A percentile compares a stretch with the other conserved stretches of the same genome.
Conservation (phyloP, 2,888 invertebrate genomes). For the Norana najaformis region DNA sequence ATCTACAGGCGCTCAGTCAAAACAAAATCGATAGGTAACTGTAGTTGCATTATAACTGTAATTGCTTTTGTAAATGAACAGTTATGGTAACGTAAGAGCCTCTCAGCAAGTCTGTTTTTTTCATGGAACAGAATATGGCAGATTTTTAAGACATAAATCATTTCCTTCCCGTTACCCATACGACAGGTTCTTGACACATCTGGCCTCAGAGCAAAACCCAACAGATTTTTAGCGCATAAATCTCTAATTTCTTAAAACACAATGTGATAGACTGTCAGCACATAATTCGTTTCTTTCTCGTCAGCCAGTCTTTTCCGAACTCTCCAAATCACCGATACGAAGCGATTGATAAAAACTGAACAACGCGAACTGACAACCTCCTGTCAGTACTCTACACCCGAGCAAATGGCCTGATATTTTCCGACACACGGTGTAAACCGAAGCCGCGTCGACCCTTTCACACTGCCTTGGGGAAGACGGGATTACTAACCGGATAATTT, state of each 20-base stretch:
- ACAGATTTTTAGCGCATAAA: not conserved
- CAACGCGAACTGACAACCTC: not conserved
- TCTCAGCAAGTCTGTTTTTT: too few species aligned
- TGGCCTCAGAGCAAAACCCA: not conserved
- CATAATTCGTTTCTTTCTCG: not conserved
- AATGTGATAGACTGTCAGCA: not conserved
- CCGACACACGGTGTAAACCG: not conserved
- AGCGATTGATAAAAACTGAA: not conserved
- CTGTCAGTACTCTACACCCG: not conserved
- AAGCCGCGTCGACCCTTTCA: not conserved
- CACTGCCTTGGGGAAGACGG: not conserved
- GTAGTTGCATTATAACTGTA: too few species aligned
- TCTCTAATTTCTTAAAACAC: not conserved
- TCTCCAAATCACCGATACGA: not conserved
- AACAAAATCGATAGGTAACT: too few species aligned
- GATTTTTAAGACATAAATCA: not conserved
- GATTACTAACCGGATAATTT: not conserved
- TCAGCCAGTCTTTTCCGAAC: not conserved
- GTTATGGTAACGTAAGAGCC: too few species aligned
- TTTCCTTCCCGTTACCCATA: not conserved
- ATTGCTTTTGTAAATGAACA: too few species aligned
- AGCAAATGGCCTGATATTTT: not conserved
- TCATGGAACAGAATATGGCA: not conserved
- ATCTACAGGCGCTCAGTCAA: too few species aligned
- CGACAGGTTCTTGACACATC: not conserved